Evolutionary conservation across 2,113 vertebrate species (phyloP), one percentile per base, ranked within the genome.

Genomic region (Gavia stellata): DNA sequence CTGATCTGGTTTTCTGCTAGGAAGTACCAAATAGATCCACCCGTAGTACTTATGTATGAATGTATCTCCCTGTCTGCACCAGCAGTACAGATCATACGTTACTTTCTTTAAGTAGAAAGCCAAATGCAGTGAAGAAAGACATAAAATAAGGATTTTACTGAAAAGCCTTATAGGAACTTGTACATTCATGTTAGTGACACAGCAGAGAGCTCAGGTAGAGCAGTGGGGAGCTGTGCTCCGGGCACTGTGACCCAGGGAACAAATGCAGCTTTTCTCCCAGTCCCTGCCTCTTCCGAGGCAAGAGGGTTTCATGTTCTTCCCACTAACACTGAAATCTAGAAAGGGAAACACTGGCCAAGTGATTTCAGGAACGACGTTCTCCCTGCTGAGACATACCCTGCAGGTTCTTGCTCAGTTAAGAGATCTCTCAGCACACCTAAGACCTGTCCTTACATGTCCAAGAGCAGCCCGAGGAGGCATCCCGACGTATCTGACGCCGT

Each of bases 401-500:
- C 59, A 50, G n/a, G 53, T 50, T 88, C 52, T 18, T 17, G n/a
- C 81, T 85, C 52, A 3, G 36, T 20, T 28, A 7, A 38, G 72
- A 50, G 49, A 28, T 59, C 53, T 49, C 49, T 49, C 25, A 14
- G 50, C 65, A 34, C 55, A 7, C 16, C 20, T 5, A 6, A 42
- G 33, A 31, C 36, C 47, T 73, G 72, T 75, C 68, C 45, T 47
- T 44, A 50, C 42, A 0, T 1, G 14, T 61, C 50, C 36, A 15
- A 19, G 59, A 45, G 40, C 10, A 1, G 55, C 44, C 20, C 3
- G 2, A 71, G 79, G 63, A 81, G 63, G 50, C 56, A 53, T 62
- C 90, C 40, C 1, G 0, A 20, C 72, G 2, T 33, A 18, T 24
- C 20, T 20, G 3, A 52, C 0, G 0, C 53, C 5, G 4, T 26